Evolutionary conservation across 2,113 vertebrate species (phyloP).

Genomic region (Erythrocercus mccallii): DNA sequence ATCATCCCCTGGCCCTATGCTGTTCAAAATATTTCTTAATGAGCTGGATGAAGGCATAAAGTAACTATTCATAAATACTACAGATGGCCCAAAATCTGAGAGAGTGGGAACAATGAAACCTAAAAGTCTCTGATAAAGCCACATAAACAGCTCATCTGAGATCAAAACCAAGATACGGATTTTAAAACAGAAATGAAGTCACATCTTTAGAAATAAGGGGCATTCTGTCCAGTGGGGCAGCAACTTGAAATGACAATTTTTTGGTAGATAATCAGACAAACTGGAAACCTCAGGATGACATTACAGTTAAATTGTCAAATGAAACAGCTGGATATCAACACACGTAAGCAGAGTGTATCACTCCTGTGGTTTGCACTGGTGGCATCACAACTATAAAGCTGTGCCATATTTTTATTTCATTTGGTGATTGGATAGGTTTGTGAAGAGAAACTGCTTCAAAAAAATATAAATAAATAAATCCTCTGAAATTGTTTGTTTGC

Average conservation of each 20-base stretch:
- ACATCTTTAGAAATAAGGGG: background rate
- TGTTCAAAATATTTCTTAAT: background rate
- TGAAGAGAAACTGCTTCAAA: background rate
- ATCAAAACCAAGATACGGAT: accelerated
- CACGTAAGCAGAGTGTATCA: background rate
- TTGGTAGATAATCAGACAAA: background rate
- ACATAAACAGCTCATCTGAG: background rate
- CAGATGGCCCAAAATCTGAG: background rate
- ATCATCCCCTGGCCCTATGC: background rate
- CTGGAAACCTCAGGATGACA: background rate
- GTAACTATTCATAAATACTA: background rate
- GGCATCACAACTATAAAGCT: background rate
- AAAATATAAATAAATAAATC: background rate
- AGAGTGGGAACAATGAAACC: background rate
- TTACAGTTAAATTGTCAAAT: background rate
- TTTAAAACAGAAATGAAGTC: background rate
- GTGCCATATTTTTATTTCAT: background rate
- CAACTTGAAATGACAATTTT: background rate
- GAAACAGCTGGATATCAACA: background rate
- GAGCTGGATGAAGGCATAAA: background rate
- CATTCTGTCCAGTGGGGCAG: background rate
- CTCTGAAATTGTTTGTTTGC: background rate
- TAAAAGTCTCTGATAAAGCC: background rate
- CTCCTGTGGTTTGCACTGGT: background rate
- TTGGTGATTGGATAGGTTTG: background rate